A percentile compares a stretch with the other conserved stretches of the same genome.
These are phyloP conservation scores for Calidris pugnax DNA, from an alignment of 2,113 vertebrate species.

Conservation along the genomic window DNA sequence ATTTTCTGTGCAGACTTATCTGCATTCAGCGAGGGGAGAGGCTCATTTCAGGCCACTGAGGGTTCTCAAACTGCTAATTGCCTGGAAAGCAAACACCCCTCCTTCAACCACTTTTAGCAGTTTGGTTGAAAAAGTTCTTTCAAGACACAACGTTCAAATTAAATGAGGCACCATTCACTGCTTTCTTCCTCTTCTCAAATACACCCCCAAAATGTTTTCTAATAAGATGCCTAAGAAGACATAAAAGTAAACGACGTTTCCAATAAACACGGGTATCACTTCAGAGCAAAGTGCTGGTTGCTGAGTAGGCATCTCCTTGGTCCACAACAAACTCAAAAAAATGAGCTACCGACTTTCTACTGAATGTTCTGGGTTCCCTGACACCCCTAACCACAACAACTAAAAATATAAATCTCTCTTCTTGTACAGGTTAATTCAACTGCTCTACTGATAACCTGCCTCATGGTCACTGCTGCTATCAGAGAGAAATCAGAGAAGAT, in stretches of 20 bases:
- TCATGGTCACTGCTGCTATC: conserved; percentile 70
- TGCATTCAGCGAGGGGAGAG: background rate
- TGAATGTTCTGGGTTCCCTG: background rate
- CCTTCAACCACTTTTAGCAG: background rate
- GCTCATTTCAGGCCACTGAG: background rate
- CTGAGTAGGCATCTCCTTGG: background rate
- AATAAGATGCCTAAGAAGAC: background rate
- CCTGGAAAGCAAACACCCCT: background rate
- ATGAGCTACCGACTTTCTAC: background rate
- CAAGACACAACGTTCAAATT: background rate
- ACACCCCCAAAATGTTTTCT: background rate
- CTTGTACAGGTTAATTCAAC: background rate
- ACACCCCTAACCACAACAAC: background rate
- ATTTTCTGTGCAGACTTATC: background rate
- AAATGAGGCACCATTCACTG: background rate
- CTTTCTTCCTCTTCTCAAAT: background rate
- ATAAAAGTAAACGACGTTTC: conserved; percentile 6
- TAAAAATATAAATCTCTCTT: conserved; percentile 14
- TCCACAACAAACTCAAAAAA: background rate
- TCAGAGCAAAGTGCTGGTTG: background rate
- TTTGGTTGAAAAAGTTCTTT: background rate
- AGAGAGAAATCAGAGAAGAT: conserved; percentile 45
- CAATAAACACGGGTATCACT: background rate
- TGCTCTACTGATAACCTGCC: conserved; percentile 62
- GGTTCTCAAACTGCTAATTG: conserved; percentile 23